Evolutionary conservation across 2,113 vertebrate genomes (phyloP).

Genomic region (Nettapus auritus): DNA sequence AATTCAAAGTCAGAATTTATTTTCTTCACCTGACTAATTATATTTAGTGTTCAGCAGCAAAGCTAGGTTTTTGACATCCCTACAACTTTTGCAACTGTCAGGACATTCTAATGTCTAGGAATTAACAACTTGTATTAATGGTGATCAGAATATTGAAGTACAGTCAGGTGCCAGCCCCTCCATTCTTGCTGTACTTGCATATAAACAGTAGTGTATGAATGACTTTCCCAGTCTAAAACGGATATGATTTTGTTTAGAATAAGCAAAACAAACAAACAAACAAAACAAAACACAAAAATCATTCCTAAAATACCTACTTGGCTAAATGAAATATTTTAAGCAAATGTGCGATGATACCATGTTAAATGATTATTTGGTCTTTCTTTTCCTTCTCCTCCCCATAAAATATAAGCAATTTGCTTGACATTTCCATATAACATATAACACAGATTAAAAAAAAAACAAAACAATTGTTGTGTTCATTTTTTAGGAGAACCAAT

Average conservation of each 20-base stretch:
- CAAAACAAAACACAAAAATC: not conserved
- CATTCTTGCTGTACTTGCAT: accelerated
- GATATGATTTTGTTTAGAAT: not conserved
- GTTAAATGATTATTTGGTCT: not conserved
- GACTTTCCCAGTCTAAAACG: not conserved
- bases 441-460: not conserved
- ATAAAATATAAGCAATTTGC: not conserved
- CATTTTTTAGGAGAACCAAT: not conserved
- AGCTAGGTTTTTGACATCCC: not conserved
- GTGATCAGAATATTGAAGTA: not conserved
- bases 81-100: not conserved
- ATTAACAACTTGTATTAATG: not conserved
- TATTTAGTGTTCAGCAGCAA: not conserved
- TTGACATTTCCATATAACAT: not conserved
- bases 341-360: not conserved
- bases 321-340: not conserved
- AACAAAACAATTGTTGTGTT: too few relatives aligned
- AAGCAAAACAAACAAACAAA: not conserved
- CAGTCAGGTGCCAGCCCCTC: not conserved
- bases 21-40: not conserved
- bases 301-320: not conserved
- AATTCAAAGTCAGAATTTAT: constrained; percentile 16
- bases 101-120: not conserved
- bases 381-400: not conserved
- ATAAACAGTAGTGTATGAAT: not conserved